These are phyloP conservation scores for Podotricha telesiphe DNA, from an alignment of 2,888 invertebrate genomes.

Conservation along the genomic window DNA sequence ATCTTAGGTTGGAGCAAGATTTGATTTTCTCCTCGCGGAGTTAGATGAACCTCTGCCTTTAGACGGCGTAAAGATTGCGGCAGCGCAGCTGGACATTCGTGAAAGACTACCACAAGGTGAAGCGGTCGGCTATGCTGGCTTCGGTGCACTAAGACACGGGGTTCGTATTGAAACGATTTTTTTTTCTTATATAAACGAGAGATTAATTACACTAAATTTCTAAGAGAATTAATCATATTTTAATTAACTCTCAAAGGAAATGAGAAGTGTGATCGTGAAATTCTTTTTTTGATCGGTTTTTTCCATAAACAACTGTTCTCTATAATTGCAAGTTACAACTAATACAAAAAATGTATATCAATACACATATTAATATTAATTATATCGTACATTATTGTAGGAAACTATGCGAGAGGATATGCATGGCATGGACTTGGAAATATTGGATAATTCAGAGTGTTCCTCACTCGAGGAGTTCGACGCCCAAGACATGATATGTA, in stretches of 20 bases:
- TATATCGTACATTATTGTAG: constrained; percentile 48
- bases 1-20: constrained; percentile 69
- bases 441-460: constrained; percentile 59
- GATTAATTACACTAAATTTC: too few relatives aligned
- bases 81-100: constrained; percentile 59
- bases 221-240: too few relatives aligned
- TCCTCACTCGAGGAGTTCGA: constrained; percentile 61
- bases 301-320: neutral
- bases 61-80: constrained; percentile 62
- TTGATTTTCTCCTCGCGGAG: constrained; percentile 73
- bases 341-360: neutral
- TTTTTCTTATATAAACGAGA: neutral
- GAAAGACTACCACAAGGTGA: constrained; percentile 49
- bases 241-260: too few relatives aligned
- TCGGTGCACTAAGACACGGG: constrained; percentile 71
- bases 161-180: constrained; percentile 50
- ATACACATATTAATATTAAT: neutral
- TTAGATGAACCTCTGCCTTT: constrained; percentile 64
- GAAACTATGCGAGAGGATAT: constrained; percentile 72
- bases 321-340: neutral
- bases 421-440: constrained; percentile 70
- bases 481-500: constrained; percentile 69
- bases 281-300: neutral
- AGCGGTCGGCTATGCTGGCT: constrained; percentile 68
- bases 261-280: too few relatives aligned